phyloP scores from a whole-genome alignment of 2,888 invertebrate genomes.

The Ceraclea dissimilis region DNA sequence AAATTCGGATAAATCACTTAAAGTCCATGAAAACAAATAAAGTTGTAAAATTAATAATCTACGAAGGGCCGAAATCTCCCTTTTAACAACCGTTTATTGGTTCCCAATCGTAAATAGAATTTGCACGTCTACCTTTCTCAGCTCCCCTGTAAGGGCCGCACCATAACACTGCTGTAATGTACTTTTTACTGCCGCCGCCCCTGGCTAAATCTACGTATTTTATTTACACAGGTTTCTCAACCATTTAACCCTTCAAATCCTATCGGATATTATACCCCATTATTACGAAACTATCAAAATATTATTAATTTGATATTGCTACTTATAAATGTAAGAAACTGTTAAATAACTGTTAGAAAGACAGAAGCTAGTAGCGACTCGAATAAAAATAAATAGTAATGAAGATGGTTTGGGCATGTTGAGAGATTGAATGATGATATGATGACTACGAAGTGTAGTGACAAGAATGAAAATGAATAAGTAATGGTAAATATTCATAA shows the following conservation, averaged over 20 bases:
- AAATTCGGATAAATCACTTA: neutral
- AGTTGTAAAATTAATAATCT: neutral
- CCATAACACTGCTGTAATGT: neutral
- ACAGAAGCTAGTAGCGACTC: too few relatives aligned
- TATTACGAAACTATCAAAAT: too few relatives aligned
- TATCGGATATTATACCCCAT: too few relatives aligned
- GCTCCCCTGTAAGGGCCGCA: neutral
- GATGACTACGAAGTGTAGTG: too few relatives aligned
- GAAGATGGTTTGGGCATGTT: too few relatives aligned
- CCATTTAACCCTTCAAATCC: neutral
- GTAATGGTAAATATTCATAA: too few relatives aligned
- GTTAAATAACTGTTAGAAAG: too few relatives aligned
- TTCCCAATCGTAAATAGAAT: conserved; percentile 8
- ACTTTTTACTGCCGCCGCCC: neutral
- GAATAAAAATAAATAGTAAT: too few relatives aligned
- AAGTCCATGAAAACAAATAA: neutral
- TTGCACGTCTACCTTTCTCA: conserved; percentile 3
- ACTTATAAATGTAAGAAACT: too few relatives aligned
- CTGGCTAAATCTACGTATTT: neutral
- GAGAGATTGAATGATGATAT: too few relatives aligned
- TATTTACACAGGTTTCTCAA: neutral
- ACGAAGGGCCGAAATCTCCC: neutral
- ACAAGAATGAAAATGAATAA: too few relatives aligned
- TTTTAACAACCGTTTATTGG: conserved; percentile 8
- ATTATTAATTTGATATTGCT: too few relatives aligned